A percentile compares a stretch with the other conserved stretches of the same genome.
phyloP scores from a whole-genome alignment of 2,797 vertebrate genomes.

The Odontamblyopus rebecca region DNA sequence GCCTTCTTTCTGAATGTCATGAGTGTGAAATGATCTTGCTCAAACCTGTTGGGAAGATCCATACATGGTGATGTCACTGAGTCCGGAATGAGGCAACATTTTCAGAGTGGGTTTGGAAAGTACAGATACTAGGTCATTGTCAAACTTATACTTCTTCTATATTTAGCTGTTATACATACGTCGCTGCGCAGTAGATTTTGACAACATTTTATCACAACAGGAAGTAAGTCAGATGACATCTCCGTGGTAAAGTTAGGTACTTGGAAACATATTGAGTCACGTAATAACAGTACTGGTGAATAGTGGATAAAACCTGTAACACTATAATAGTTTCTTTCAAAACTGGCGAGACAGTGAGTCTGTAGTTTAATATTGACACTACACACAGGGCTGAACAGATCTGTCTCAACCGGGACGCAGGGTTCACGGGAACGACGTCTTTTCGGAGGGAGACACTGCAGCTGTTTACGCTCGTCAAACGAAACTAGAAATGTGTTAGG shows the following conservation, averaged over 20 bases:
- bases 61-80: conserved; percentile 25
- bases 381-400: neutral
- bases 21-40: neutral
- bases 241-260: neutral
- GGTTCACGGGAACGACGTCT: neutral
- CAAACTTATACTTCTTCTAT: neutral
- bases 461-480: conserved; percentile 34
- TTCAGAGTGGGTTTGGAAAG: conserved; percentile 18
- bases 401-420: neutral
- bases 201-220: neutral
- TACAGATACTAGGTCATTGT: conserved; percentile 5
- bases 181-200: neutral
- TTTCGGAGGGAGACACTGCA: conserved; percentile 16
- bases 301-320: neutral
- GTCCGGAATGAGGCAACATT: conserved; percentile 45
- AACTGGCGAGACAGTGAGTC: neutral
- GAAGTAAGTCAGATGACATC: neutral
- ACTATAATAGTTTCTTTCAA: neutral
- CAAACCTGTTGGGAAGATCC: conserved; percentile 1
- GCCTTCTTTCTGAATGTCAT: neutral
- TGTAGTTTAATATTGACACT: neutral
- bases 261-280: neutral
- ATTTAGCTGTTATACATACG: neutral
- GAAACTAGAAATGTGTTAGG: neutral
- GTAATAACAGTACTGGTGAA: neutral